A percentile compares a stretch with the other conserved stretches of the same genome.
Evolutionary conservation across 2,797 vertebrate species (phyloP).

Genomic region (Rhynchotus rufescens): DNA sequence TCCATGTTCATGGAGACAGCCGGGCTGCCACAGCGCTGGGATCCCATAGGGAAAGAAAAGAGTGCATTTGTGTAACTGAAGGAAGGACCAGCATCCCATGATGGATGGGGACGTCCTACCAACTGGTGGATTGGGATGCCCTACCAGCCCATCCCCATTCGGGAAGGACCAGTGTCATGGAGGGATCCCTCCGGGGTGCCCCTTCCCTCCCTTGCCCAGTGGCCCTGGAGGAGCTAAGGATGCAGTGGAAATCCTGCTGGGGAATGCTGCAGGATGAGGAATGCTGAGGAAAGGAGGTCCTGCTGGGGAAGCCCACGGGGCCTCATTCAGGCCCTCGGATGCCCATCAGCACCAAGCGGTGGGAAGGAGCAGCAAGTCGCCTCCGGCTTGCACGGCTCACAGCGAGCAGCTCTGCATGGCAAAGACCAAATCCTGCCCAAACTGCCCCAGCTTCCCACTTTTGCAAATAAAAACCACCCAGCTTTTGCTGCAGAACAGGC

Average conservation of each 20-base stretch:
- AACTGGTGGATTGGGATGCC: no score
- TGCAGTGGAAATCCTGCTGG: background rate
- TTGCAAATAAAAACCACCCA: background rate
- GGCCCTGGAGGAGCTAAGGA: no score
- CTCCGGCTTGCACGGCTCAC: background rate
- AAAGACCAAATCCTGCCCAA: background rate
- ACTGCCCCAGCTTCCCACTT: background rate
- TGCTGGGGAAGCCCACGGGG: rapidly evolving
- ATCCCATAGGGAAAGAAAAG: no score
- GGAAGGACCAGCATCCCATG: background rate
- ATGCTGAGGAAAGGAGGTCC: background rate
- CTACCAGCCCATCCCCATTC: no score
- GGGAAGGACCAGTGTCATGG: no score
- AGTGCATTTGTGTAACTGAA: background rate
- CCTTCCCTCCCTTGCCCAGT: background rate
- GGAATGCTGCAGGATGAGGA: background rate
- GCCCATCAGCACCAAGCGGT: background rate
- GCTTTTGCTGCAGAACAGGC: rapidly evolving
- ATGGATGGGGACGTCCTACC: no score
- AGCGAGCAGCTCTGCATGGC: background rate
- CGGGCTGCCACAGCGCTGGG: no score
- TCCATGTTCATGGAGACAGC: no score
- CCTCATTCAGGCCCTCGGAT: rapidly evolving
- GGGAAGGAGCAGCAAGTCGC: background rate
- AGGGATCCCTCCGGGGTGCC: background rate